A percentile compares a stretch with the other conserved stretches of the same genome.
phyloP scores from a whole-genome alignment of 2,797 vertebrate genomes.

The Darevskia mixta region DNA sequence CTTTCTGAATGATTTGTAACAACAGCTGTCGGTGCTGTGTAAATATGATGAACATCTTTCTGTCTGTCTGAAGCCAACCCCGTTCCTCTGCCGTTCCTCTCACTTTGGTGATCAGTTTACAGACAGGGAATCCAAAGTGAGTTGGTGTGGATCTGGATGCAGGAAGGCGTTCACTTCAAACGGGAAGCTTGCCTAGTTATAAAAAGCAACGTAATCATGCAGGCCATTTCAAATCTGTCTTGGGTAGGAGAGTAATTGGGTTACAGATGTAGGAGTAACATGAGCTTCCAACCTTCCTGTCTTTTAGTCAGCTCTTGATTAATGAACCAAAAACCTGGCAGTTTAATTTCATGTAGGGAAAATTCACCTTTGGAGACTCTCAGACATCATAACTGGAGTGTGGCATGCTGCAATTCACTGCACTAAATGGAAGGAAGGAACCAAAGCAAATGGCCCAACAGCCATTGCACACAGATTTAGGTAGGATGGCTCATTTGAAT shows the following conservation, averaged over 20 bases:
- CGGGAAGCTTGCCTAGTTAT: conserved; percentile 1
- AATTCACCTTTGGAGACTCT: conserved; percentile 15
- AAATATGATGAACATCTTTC: neutral
- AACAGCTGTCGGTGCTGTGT: neutral
- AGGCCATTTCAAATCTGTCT: conserved; percentile 18
- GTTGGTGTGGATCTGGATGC: neutral
- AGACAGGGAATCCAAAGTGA: neutral
- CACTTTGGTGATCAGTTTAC: conserved; percentile 6
- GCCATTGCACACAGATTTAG: neutral
- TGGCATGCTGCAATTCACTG: neutral
- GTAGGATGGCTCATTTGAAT: no score
- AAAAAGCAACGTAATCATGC: neutral
- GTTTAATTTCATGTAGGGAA: conserved; percentile 16
- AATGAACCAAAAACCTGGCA: conserved; percentile 14
- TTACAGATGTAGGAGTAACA: conserved; percentile 7
- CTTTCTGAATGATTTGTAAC: conserved; percentile 19
- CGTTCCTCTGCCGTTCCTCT: neutral
- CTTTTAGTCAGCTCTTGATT: conserved; percentile 24
- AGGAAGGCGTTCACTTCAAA: neutral
- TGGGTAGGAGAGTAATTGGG: conserved; percentile 8
- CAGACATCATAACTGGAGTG: neutral
- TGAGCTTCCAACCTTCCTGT: neutral
- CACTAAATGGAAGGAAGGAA: neutral
- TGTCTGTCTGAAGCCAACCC: neutral
- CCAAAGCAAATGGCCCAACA: neutral